Percentiles rank a stretch among this genome's conserved stretches.
phyloP scores from a whole-genome alignment of 2,113 vertebrate genomes.

The Phalacrocorax carbo region DNA sequence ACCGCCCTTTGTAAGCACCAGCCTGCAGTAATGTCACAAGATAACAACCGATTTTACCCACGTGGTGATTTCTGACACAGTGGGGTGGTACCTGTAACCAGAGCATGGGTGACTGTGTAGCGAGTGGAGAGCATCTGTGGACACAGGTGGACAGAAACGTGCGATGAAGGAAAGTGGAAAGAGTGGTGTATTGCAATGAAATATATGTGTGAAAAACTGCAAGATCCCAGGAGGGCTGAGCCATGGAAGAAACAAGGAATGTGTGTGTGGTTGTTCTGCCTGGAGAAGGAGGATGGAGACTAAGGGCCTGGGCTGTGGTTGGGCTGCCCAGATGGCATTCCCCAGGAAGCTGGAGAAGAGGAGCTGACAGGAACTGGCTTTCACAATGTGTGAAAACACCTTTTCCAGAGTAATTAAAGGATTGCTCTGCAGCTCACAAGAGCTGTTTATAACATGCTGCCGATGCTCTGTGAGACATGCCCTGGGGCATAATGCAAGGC shows the following conservation, averaged over 20 bases:
- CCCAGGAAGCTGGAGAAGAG: not conserved
- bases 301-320: not conserved
- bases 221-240: not conserved
- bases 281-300: not conserved
- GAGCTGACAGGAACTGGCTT: not conserved
- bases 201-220: not conserved
- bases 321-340: not conserved
- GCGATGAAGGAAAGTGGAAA: not conserved
- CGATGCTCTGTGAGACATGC: rapidly evolving
- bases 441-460: not conserved
- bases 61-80: not conserved
- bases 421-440: not conserved
- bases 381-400: not conserved
- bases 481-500: not conserved
- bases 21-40: not conserved
- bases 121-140: not conserved
- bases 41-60: not conserved
- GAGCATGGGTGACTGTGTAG: not conserved
- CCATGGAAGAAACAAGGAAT: not conserved
- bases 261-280: rapidly evolving
- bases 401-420: not conserved
- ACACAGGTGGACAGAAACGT: not conserved
- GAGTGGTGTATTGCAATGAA: not conserved
- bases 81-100: too few species aligned
- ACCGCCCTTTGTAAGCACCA: not conserved